Conservation (phyloP, 1,140 invertebrate species). For the Belonocnema kinseyi region DNA sequence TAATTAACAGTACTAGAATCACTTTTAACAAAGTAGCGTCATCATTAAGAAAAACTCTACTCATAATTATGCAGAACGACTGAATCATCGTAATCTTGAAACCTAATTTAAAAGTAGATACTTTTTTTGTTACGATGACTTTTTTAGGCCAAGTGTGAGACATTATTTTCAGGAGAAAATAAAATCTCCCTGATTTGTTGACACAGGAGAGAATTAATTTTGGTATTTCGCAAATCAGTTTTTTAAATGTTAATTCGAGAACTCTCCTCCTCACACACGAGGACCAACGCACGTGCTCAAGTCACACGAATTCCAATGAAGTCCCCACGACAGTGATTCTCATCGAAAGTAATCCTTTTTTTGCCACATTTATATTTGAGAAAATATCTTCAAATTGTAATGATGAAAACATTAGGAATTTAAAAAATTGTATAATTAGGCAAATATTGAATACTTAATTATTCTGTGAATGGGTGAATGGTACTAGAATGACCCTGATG, state of each 20-base stretch:
- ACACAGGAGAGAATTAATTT: background rate
- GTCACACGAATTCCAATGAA: conserved; percentile 35
- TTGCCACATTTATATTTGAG: too few species aligned
- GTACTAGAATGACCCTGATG: too few species aligned
- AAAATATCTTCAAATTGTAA: too few species aligned
- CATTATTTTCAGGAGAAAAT: conserved; percentile 1
- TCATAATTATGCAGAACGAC: background rate
- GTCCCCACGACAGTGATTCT: conserved; percentile 5
- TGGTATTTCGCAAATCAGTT: conserved; percentile 6
- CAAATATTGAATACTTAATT: too few species aligned
- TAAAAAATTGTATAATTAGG: too few species aligned
- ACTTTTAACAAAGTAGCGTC: background rate
- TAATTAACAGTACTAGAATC: background rate
- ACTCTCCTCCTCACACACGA: conserved; percentile 19
- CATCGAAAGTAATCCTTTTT: background rate
- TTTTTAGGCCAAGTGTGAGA: background rate
- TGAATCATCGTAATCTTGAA: conserved; percentile 2
- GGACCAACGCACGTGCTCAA: conserved; percentile 33
- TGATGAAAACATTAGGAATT: too few species aligned
- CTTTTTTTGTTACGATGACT: background rate
- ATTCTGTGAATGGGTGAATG: too few species aligned
- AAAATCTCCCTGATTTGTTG: background rate
- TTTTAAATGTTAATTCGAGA: conserved; percentile 17
- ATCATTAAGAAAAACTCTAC: background rate
- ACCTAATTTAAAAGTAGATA: background rate